These are phyloP conservation scores for Coendou prehensilis DNA, from an alignment of 2,797 vertebrate species.

Conservation along the genomic window DNA sequence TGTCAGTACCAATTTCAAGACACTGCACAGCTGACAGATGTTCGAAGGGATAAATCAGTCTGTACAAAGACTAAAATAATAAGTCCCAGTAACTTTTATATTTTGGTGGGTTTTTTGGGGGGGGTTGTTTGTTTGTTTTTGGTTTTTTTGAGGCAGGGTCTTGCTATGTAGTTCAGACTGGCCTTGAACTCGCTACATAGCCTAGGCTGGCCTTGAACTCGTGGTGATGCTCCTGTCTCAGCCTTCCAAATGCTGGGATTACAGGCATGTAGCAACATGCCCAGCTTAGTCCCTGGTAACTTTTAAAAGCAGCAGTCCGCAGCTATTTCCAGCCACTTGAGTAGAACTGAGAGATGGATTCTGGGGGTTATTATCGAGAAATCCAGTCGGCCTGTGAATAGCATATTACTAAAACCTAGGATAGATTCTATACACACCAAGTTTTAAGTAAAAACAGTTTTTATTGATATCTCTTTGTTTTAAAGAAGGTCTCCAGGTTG, in stretches of 20 bases:
- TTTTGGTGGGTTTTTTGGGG: neutral
- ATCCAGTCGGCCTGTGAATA: constrained; percentile 74
- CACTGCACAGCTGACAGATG: constrained; percentile 90
- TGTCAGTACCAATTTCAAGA: constrained; percentile 89
- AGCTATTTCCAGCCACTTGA: constrained; percentile 83
- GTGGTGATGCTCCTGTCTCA: neutral
- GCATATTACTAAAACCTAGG: constrained; percentile 76
- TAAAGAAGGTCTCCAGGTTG: constrained; percentile 73
- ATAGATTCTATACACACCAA: constrained; percentile 64
- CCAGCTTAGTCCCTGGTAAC: constrained; percentile 76
- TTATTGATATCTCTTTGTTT: constrained; percentile 72
- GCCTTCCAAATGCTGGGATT: neutral
- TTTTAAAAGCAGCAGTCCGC: constrained; percentile 88
- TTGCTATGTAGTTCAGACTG: too few species aligned
- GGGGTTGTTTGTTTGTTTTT: neutral
- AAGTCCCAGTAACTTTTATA: constrained; percentile 67
- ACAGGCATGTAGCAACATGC: neutral
- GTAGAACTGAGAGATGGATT: constrained; percentile 82
- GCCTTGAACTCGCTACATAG: neutral
- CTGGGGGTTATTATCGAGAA: constrained; percentile 78
- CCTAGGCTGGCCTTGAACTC: neutral
- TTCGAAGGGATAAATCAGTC: constrained; percentile 90
- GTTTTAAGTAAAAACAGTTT: constrained; percentile 78
- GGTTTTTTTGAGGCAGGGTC: too few species aligned
- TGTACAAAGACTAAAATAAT: constrained; percentile 89